A percentile compares a stretch with the other conserved stretches of the same genome.
Conservation (phyloP, 1,140 invertebrate species). For the Pararge aegeria region DNA sequence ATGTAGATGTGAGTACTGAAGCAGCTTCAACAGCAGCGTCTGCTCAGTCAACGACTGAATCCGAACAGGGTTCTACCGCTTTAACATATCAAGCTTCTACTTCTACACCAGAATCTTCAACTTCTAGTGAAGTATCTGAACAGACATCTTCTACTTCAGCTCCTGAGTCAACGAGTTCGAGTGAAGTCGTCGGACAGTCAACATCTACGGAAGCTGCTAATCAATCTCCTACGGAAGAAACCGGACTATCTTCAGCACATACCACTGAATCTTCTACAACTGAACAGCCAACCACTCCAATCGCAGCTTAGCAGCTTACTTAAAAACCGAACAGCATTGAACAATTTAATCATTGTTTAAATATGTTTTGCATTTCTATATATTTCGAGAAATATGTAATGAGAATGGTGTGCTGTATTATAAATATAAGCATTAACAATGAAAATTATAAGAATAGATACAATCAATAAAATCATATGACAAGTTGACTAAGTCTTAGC, state of each 20-base stretch:
- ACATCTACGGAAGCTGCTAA: constrained; percentile 23
- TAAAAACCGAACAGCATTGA: constrained; percentile 6
- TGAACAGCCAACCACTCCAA: constrained; percentile 29
- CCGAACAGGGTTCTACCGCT: constrained; percentile 22
- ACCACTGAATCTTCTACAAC: constrained; percentile 13
- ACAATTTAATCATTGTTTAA: constrained; percentile 22
- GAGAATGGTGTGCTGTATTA: constrained; percentile 7
- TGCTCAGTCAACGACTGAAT: constrained; percentile 20
- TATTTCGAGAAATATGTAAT: neutral
- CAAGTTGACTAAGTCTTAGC: constrained; percentile 22
- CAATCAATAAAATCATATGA: constrained; percentile 6
- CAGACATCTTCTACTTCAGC: constrained; percentile 29
- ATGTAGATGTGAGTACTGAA: constrained; percentile 17
- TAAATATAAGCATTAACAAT: constrained; percentile 4
- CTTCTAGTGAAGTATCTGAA: constrained; percentile 34
- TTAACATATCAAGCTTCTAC: constrained; percentile 26
- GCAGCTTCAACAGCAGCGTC: constrained; percentile 18
- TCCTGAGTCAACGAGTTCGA: constrained; percentile 31
- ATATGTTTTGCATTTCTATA: neutral
- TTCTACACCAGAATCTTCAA: constrained; percentile 17
- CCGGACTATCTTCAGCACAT: constrained; percentile 20
- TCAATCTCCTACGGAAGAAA: constrained; percentile 25
- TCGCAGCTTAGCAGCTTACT: constrained; percentile 24
- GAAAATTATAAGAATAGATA: constrained; percentile 7
- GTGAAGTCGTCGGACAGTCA: constrained; percentile 26